Evolutionary conservation across 1,140 invertebrate species (phyloP), one percentile per base, ranked within the genome.

Genomic region (Drosophila paulistorum): DNA sequence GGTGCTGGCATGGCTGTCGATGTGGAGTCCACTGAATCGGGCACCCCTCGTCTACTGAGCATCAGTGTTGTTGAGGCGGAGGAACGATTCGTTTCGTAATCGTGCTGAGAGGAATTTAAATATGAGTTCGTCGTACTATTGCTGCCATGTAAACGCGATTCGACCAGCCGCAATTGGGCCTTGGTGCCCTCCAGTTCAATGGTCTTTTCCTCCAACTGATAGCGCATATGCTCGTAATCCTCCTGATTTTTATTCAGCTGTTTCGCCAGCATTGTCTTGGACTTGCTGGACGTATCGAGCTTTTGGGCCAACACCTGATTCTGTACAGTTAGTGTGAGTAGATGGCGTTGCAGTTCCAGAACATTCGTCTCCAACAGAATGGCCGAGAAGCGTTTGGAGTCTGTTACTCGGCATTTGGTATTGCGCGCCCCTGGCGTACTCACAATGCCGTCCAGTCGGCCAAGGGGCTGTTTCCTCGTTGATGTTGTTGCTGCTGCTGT

Each of bases 311-410:
- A 93, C 82, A 95, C 96, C 95, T 97, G 95, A 94, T 97, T 97
- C 90, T 97, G 95, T 90, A 97, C 96, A 83, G 96, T 96, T 66
- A 96, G 94, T 7, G 95, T 95, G 68, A 98, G 94, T 20, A 98
- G 93, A 93, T 97, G 96, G 63, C 96, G 94, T 92, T 97, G 96
- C 70, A 98, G 93, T 92, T 97, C 96, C 33, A 97, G 91, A 3
- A 96, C 95, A 92, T 96, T 96, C 45, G 94, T 95, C 93, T 97
- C 96, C 59, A 94, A 93, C 48, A 98, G 93, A 91, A 98, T 97
- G 84, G 96, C 96, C 72, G 95, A 94, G 81, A 97, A 95, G 92
- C 96, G 96, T 68, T 94, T 94, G 23, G 94, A 94, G 91, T 96
- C 95, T 1, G 93, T 93, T 14, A 93, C 92, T 64, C 93, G 80